Percentiles rank a stretch among this genome's conserved stretches.
These are phyloP conservation scores for Chloroceryle aenea DNA, from an alignment of 2,113 vertebrate genomes.

Conservation along the genomic window DNA sequence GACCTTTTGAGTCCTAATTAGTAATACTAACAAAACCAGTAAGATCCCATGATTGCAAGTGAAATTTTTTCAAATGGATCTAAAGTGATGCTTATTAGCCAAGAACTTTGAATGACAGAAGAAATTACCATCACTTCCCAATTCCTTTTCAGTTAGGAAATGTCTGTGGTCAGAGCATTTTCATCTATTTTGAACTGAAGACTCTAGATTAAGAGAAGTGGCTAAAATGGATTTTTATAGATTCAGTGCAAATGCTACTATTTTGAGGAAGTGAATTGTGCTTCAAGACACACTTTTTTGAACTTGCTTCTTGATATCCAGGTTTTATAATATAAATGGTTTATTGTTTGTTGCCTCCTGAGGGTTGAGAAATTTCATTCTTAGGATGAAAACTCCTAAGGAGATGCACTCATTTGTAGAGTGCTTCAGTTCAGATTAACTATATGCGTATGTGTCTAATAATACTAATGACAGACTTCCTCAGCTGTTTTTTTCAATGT, in stretches of 20 bases:
- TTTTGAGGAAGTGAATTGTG: conserved; percentile 59
- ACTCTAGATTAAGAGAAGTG: conserved; percentile 48
- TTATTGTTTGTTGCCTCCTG: conserved; percentile 8
- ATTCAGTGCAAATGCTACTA: conserved; percentile 3
- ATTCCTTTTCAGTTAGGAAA: conserved; percentile 39
- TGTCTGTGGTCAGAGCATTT: conserved; percentile 41
- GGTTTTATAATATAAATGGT: conserved; percentile 5
- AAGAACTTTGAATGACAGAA: conserved; percentile 46
- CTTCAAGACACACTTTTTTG: neutral
- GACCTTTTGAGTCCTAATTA: neutral
- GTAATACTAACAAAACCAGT: neutral
- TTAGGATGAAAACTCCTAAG: neutral
- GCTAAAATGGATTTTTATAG: conserved; percentile 52
- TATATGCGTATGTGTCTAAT: neutral
- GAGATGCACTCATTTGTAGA: neutral
- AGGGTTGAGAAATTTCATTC: conserved; percentile 5
- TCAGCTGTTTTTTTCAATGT: neutral
- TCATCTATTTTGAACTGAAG: neutral
- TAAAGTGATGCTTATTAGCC: neutral
- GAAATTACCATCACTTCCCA: conserved; percentile 6
- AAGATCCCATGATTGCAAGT: neutral
- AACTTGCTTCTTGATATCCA: conserved; percentile 12
- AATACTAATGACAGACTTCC: neutral
- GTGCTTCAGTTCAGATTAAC: conserved; percentile 1
- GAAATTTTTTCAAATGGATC: neutral